Conservation (phyloP, 2,797 vertebrate genomes). For the Lepus townsendii region DNA sequence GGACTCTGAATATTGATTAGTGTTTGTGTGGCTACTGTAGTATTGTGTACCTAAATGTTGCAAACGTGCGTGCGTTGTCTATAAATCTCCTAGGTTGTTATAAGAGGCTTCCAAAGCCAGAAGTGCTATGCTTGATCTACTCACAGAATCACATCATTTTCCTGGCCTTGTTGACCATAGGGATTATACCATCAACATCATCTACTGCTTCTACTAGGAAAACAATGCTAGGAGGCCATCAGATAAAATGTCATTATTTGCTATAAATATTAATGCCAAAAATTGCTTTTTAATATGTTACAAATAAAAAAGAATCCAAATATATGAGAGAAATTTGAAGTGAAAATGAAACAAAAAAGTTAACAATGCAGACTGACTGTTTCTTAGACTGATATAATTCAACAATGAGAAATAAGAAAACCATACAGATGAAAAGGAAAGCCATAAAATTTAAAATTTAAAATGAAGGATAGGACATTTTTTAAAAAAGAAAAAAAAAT, state of each 20-base stretch:
- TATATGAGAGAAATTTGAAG: not conserved
- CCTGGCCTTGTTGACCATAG: not conserved
- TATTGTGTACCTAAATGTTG: not conserved
- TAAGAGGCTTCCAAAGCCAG: not conserved
- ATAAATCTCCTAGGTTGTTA: not conserved
- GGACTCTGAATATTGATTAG: conserved; percentile 7
- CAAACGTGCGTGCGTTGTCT: not conserved
- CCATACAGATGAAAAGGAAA: not conserved
- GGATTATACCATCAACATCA: not conserved
- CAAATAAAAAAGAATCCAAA: not conserved
- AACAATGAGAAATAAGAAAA: not conserved
- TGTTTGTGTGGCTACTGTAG: not conserved
- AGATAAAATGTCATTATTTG: not conserved
- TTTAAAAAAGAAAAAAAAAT: not conserved
- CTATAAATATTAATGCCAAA: not conserved
- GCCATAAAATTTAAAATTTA: not conserved
- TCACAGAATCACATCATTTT: not conserved
- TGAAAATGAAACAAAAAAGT: not conserved
- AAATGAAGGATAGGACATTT: not conserved
- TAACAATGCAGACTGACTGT: not conserved
- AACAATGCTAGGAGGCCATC: not conserved
- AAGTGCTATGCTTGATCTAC: not conserved
- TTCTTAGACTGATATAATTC: not conserved
- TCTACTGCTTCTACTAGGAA: not conserved
- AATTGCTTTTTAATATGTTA: not conserved